A percentile compares a stretch with the other conserved stretches of the same genome.
Evolutionary conservation across 2,113 vertebrate species (phyloP).

Genomic region (Nematolebias whitei): DNA sequence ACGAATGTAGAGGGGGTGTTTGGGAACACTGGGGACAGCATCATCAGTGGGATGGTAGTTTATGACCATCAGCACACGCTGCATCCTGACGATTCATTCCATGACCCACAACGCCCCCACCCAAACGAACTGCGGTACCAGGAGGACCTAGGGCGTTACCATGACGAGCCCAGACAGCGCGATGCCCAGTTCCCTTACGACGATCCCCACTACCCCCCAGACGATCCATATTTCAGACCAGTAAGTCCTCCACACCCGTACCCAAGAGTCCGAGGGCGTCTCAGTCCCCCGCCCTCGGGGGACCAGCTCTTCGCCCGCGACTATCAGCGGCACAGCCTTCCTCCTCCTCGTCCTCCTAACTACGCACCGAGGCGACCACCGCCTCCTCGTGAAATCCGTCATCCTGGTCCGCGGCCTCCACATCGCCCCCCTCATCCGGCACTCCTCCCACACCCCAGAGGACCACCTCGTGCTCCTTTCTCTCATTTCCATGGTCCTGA

Average conservation of each 20-base stretch:
- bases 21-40: conserved; percentile 6
- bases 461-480: conserved; percentile 56
- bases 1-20: background rate
- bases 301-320: conserved; percentile 68
- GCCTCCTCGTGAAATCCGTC: conserved; percentile 49
- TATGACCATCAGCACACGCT: conserved; percentile 74
- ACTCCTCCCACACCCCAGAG: conserved; percentile 58
- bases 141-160: conserved; percentile 31
- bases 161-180: conserved; percentile 6
- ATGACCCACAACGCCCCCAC: conserved; percentile 8
- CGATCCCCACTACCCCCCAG: conserved; percentile 22
- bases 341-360: conserved; percentile 45
- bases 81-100: conserved; percentile 30
- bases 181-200: conserved; percentile 30
- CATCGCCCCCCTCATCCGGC: conserved; percentile 52
- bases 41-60: conserved; percentile 61
- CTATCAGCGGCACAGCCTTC: conserved; percentile 49
- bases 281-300: conserved; percentile 51
- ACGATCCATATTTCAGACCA: conserved; percentile 34
- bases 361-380: conserved; percentile 56
- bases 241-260: conserved; percentile 43
- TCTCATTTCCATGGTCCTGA: conserved; percentile 81
- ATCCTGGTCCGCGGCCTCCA: conserved; percentile 49
- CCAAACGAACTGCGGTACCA: conserved; percentile 74
- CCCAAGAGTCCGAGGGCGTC: conserved; percentile 41